Evolutionary conservation across 1,140 invertebrate species (phyloP).

Genomic region (Penaeus vannamei): DNA sequence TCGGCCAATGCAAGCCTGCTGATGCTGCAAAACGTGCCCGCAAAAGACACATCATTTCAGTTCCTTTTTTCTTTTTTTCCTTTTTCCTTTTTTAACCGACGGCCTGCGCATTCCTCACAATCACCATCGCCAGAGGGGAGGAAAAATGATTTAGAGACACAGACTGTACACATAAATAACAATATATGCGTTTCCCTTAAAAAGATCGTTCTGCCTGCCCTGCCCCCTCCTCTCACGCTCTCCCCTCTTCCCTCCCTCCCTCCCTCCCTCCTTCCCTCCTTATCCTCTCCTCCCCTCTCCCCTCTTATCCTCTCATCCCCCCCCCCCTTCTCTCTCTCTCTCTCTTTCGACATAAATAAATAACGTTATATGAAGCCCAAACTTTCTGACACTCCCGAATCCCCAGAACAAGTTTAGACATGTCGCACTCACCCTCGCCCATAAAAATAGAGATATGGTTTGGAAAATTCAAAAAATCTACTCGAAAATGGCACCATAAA

Average conservation of each 20-base stretch:
- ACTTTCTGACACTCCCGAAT: constrained; percentile 15
- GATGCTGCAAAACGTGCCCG: constrained; percentile 26
- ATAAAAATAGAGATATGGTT: constrained; percentile 67
- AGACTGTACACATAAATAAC: constrained; percentile 56
- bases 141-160: constrained; percentile 1
- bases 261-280: background rate
- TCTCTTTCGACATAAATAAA: background rate
- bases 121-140: constrained; percentile 3
- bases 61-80: background rate
- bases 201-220: background rate
- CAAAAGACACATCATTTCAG: constrained; percentile 5
- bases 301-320: background rate
- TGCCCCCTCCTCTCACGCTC: background rate
- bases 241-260: background rate
- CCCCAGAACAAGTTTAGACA: constrained; percentile 55
- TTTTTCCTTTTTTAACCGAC: background rate
- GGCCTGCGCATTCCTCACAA: constrained; percentile 37
- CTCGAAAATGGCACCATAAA: constrained; percentile 65
- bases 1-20: constrained; percentile 18
- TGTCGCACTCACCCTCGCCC: constrained; percentile 50
- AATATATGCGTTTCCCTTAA: constrained; percentile 39
- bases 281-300: background rate
- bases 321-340: background rate
- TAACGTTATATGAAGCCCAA: constrained; percentile 13
- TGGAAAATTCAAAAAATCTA: constrained; percentile 67